Percentiles rank a stretch among this genome's conserved stretches.
Evolutionary conservation across 2,888 invertebrate species (phyloP).

Genomic region (Cataglyphis albicans): DNA sequence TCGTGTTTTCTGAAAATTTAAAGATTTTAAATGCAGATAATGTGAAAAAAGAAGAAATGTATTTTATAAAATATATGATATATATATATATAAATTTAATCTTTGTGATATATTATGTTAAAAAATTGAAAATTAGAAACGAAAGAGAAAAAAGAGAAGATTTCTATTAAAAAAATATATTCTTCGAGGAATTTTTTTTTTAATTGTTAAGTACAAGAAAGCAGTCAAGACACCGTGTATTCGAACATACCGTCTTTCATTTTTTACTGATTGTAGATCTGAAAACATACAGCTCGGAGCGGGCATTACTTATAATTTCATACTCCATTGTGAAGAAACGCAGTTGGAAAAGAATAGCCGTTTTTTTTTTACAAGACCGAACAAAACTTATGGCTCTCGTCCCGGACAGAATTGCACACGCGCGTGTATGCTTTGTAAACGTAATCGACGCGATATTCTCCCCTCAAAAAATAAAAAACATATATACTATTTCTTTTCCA

Average conservation of each 20-base stretch:
- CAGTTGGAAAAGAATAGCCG: conserved; percentile 33
- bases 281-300: conserved; percentile 45
- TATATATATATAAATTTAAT: neutral
- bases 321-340: conserved; percentile 59
- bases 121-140: neutral
- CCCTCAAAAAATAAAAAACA: neutral
- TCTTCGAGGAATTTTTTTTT: neutral
- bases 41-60: neutral
- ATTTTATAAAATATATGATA: neutral
- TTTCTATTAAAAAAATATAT: neutral
- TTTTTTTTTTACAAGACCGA: conserved; percentile 34
- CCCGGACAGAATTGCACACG: neutral
- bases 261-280: neutral
- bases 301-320: conserved; percentile 69
- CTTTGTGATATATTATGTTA: neutral
- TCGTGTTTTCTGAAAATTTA: neutral
- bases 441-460: neutral
- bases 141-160: neutral
- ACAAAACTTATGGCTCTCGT: conserved; percentile 27
- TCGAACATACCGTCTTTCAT: neutral
- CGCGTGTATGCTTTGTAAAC: neutral
- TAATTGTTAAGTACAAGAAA: neutral
- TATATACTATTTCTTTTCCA: neutral
- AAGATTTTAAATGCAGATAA: neutral
- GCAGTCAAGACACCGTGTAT: neutral